Evolutionary conservation across 2,888 invertebrate species (phyloP), one percentile per base, ranked within the genome.

Genomic region (Metellina segmentata): DNA sequence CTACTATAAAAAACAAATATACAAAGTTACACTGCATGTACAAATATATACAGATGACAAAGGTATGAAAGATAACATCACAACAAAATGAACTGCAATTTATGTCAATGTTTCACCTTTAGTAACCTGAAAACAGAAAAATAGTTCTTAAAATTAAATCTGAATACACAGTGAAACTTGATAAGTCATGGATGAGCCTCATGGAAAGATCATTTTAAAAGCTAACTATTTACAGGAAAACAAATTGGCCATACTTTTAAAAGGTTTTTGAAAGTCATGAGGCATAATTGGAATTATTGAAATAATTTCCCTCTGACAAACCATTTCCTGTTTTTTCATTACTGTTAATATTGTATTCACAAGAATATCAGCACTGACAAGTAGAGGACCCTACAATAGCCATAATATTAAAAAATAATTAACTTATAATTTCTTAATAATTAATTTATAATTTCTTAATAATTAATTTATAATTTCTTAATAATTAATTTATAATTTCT

Each of bases 51-150:
- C 13, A 75, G 13, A 49, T 20, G 48, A 75, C 49, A 20, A 75
- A 9, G 51, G 48, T 75, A 34, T 49, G 11, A 11, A 34, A 75
- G 75, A 34, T 48, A 34, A 13, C 13, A 61, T 34, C 4, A 34
- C 34, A 34, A 4, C 34, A 34, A 34, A 34, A 34, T 34, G 34
- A 77, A 70, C 19, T 13, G n/a, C 7, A 19, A 79, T 11, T 92
- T 88, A 94, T 71, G 93, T 97, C 94, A 98, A 95, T 4, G 98
- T 98, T 96, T 98, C 98, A 85, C 98, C 98, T 96, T 98, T 98
- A 13, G 97, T 97, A 77, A 97, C 97, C 97, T 97, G 95, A 85
- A 95, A 94, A 94, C 94, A 94, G n/a, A n/a, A 92, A 93, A 88
- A 93, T 7, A 85, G 20, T 53, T 77, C 20, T 16, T n/a, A 77